Evolutionary conservation across 2,113 vertebrate genomes (phyloP), one percentile per base, ranked within the genome.

Genomic region (Boulengeromyrus knoepffleri): DNA sequence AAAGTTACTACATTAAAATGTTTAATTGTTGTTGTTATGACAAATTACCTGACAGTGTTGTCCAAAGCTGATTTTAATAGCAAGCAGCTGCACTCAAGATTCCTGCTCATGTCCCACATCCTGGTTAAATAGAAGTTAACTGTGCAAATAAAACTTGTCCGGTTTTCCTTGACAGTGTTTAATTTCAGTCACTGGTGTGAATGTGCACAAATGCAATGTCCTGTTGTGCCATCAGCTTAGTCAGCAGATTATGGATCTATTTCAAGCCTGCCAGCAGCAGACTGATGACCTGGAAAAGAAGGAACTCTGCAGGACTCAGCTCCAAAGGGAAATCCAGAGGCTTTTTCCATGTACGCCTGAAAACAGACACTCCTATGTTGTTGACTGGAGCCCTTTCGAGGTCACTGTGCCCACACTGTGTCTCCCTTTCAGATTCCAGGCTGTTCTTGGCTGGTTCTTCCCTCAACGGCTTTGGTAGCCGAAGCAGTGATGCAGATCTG

Each of bases 391-490:
- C 12, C 50, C n/a, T 90, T 19, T 42, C 12, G 7, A 3, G 24
- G 9, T n/a, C 17, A 39, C 17, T 50, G 53, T 85, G 9, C 24
- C 4, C 36, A 31, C 24, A 17, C 13, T 15, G n/a, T 31, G 9
- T 66, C 47, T 90, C 83, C 91, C 42, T 86, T 95, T 12, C 92
- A 98, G 97, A 92, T 87, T 97, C 96, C 70, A 96, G 95, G 87
- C 96, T 99, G 4, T 98, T 97, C 93, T 92, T 99, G 94, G 97
- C 98, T 92, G 99, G 99, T 0, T 99, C 99, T 0, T 97, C 98
- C 21, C 95, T 99, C 92, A 99, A 97, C 92, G 99, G 98, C 31
- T 97, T 99, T 95, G 98, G 97, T 88, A 97, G 96, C 92, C 96
- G 96, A 74, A 97, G 90, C 93, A 99, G 98, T 92, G 98, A 99